Percentiles rank a stretch among this genome's conserved stretches.
Evolutionary conservation across 2,113 vertebrate genomes (phyloP).

Genomic region (Hiodon tergisus): DNA sequence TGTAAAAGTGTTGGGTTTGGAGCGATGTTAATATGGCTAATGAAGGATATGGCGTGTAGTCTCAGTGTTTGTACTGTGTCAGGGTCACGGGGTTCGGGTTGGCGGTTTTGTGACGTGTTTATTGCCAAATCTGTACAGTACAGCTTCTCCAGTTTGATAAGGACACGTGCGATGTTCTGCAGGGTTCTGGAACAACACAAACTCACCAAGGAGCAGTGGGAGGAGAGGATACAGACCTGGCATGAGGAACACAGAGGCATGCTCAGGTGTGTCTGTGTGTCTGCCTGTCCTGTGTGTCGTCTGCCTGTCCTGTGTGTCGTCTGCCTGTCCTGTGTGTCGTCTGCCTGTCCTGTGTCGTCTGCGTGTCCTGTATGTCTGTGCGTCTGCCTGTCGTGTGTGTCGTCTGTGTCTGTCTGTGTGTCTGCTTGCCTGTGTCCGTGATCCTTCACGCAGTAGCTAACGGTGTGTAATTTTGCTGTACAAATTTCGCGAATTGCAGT

Average conservation of each 20-base stretch:
- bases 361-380: not conserved
- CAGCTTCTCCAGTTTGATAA: not conserved
- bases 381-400: not conserved
- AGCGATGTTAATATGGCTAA: not conserved
- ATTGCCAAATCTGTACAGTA: not conserved
- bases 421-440: not conserved
- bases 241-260: conserved; percentile 94
- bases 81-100: not conserved
- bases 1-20: too few species aligned
- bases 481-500: not conserved
- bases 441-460: not conserved
- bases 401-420: not conserved
- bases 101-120: not conserved
- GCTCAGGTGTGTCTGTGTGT: conserved; percentile 69
- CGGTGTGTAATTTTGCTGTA: not conserved
- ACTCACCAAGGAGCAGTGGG: conserved; percentile 97
- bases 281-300: not conserved
- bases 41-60: not conserved
- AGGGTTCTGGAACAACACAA: conserved; percentile 98
- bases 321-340: not conserved
- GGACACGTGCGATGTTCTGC: conserved; percentile 25
- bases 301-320: not conserved
- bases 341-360: too few species aligned
- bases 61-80: not conserved
- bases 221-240: conserved; percentile 97